Base-by-base conservation (phyloP, 2,888 invertebrate genomes). In the Cyaniris semiargus region DNA sequence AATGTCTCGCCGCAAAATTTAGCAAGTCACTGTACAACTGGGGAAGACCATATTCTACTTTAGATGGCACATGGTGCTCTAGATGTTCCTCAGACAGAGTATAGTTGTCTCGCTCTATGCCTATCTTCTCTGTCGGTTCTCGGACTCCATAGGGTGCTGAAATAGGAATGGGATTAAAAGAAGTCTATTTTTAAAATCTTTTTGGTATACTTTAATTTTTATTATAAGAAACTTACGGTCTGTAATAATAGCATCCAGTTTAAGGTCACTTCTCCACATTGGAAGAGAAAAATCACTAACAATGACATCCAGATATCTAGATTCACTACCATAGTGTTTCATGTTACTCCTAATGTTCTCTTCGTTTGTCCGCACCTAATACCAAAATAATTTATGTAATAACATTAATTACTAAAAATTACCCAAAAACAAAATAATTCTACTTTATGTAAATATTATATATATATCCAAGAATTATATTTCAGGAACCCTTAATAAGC, bases 61-160 rank as follows among this genome's bases (percentile, higher is more conserved):
- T 98, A 0, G 97, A 95, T 0, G 98, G 98, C 84, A 97, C 95
- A 86, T 98, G 98, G 58, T 95, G 95, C 13, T 94, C 90, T 58
- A 95, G 86, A 85, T 96, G 96, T 80, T 96, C 95, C 38, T 96
- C 95, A 7, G 95, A 95, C 15, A 97, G 94, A 2, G 94, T 94
- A 82, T 95, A 96, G 84, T 95, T 94, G 66, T 94, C 91, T 81
- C 94, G 94, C 76, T 94, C 94, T 74, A 96, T 95, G 44, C 98
- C 98, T 71, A 98, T 96, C 87, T 96, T 96, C 89, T 97, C 97
- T 0, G 98, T 97, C 0, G 98, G 96, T 92, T 99, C 99, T 80
- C 99, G 94, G 38, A 99, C 98, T 48, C 99, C 99, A 92, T 99
- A 99, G 0, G 99, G 99, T 31, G 99, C 99, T 99, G 86, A 56